These are phyloP conservation scores for Anoplius nigerrimus DNA, from an alignment of 2,888 invertebrate genomes.

Conservation along the genomic window DNA sequence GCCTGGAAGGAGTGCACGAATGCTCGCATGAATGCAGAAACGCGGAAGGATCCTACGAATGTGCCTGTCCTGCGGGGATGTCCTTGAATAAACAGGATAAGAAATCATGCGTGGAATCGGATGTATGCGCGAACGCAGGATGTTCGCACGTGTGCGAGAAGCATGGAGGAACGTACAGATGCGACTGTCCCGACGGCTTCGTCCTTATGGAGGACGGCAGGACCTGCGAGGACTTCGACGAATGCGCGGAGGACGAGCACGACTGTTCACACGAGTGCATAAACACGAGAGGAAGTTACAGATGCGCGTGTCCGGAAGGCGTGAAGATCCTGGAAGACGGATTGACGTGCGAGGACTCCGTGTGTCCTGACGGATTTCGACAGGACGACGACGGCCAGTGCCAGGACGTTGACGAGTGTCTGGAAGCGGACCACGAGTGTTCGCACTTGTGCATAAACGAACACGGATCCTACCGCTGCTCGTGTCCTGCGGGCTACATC, in stretches of 20 bases:
- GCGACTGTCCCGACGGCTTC: constrained; percentile 76
- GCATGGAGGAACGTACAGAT: constrained; percentile 76
- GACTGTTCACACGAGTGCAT: constrained; percentile 74
- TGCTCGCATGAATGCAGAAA: constrained; percentile 79
- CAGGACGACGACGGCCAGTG: constrained; percentile 56
- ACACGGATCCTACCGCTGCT: constrained; percentile 79
- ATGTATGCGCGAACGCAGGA: constrained; percentile 53
- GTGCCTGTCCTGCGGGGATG: constrained; percentile 76
- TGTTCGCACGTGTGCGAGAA: constrained; percentile 76
- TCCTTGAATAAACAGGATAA: constrained; percentile 67
- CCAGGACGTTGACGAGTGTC: constrained; percentile 70
- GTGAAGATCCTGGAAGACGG: constrained; percentile 69
- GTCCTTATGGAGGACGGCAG: constrained; percentile 73
- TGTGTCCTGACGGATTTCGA: constrained; percentile 51
- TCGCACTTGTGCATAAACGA: constrained; percentile 77
- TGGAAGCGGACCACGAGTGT: constrained; percentile 73
- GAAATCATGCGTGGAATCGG: constrained; percentile 44
- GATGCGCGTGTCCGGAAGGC: constrained; percentile 66
- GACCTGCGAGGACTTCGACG: constrained; percentile 71
- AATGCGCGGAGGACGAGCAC: constrained; percentile 69
- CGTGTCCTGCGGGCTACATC: constrained; percentile 77
- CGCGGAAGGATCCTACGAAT: constrained; percentile 76
- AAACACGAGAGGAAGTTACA: constrained; percentile 69
- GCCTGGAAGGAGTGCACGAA: constrained; percentile 74
- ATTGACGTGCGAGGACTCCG: constrained; percentile 66